These are phyloP conservation scores for Callyntrura sp. DNA, from an alignment of 2,888 invertebrate species.

Conservation along the genomic window DNA sequence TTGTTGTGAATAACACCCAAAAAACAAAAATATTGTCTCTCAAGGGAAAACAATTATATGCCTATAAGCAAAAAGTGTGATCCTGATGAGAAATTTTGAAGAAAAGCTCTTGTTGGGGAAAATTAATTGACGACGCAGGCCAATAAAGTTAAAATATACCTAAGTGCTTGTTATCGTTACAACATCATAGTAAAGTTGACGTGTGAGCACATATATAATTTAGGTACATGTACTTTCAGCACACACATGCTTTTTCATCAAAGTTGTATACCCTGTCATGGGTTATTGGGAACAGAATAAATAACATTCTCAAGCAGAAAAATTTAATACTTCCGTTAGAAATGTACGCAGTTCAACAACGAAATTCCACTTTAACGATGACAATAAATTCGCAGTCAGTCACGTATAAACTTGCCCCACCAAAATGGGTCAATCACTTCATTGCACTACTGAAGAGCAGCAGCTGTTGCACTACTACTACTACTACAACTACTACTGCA, in stretches of 20 bases:
- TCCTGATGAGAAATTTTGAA: too few species aligned
- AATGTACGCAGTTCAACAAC: not conserved
- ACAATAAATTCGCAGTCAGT: slow-evolving; percentile 35
- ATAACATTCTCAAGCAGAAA: not conserved
- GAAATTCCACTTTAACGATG: not conserved
- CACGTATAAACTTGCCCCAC: slow-evolving; percentile 23
- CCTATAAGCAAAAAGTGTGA: too few species aligned
- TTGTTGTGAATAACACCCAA: too few species aligned
- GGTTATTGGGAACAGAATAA: slow-evolving; percentile 12
- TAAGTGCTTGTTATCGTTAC: not conserved
- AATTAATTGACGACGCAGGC: too few species aligned
- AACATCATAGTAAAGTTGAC: slow-evolving; percentile 11
- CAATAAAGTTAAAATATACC: not conserved
- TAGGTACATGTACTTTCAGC: not conserved
- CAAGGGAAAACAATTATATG: too few species aligned
- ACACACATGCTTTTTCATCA: too few species aligned
- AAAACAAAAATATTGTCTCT: too few species aligned
- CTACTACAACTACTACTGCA: too few species aligned
- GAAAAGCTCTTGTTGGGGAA: too few species aligned
- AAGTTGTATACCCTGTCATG: too few species aligned
- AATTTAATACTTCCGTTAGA: not conserved
- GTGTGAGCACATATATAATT: slow-evolving; percentile 1
- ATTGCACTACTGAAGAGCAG: too few species aligned
- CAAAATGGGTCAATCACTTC: slow-evolving; percentile 55
- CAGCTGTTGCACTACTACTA: not conserved